phyloP scores from a whole-genome alignment of 2,797 vertebrate genomes.

The Gorsachius magnificus region DNA sequence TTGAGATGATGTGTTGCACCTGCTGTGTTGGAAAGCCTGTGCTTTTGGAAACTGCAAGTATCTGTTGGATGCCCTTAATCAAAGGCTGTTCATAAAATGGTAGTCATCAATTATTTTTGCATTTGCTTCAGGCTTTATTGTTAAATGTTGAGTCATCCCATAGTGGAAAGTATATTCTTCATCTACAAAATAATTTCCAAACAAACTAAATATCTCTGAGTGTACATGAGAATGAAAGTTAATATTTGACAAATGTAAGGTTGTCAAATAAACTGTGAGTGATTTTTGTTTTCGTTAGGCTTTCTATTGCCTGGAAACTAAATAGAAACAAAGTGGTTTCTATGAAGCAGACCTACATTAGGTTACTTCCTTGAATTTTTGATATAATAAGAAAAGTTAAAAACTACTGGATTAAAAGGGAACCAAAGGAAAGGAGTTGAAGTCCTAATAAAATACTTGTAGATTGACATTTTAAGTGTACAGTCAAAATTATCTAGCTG shows the following conservation, averaged over 20 bases:
- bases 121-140: neutral
- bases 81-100: neutral
- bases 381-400: conserved; percentile 22
- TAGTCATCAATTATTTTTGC: neutral
- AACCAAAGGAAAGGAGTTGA: too few relatives aligned
- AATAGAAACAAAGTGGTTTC: conserved; percentile 44
- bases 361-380: conserved; percentile 54
- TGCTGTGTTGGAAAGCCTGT: neutral
- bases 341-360: conserved; percentile 19
- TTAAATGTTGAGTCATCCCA: neutral
- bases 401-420: too few relatives aligned
- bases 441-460: neutral
- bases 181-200: neutral
- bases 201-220: neutral
- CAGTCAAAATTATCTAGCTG: neutral
- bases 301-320: conserved; percentile 47
- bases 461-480: neutral
- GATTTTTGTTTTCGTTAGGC: conserved; percentile 53
- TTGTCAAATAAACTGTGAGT: conserved; percentile 39
- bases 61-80: neutral
- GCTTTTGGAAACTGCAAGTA: neutral
- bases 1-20: neutral
- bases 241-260: conserved; percentile 43
- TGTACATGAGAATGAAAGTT: neutral
- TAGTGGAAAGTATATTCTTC: neutral